These are phyloP conservation scores for Mareca strepera DNA, from an alignment of 2,797 vertebrate species.

Conservation along the genomic window DNA sequence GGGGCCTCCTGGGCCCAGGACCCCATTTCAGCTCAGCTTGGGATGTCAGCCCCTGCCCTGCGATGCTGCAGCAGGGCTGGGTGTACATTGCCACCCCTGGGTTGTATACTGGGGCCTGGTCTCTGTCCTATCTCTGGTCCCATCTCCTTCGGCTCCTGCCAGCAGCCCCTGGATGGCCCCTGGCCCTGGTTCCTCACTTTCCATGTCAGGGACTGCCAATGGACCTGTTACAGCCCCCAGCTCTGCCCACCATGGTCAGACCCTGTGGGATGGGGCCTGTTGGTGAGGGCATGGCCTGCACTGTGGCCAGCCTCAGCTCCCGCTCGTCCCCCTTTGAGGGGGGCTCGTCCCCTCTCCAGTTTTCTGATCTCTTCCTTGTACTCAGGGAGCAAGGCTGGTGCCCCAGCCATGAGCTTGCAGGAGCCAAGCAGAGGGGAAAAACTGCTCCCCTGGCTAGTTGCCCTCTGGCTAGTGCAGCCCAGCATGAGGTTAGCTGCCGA, in stretches of 20 bases:
- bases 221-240: neutral
- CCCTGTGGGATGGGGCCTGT: neutral
- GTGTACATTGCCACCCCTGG: rapidly evolving
- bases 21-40: neutral
- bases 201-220: neutral
- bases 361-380: rapidly evolving
- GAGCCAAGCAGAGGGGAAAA: neutral
- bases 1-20: neutral
- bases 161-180: neutral
- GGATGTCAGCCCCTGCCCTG: neutral
- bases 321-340: neutral
- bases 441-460: neutral
- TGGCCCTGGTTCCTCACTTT: neutral
- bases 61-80: neutral
- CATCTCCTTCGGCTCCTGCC: neutral
- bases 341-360: neutral
- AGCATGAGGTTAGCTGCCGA: neutral
- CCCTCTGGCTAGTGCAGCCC: neutral
- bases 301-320: neutral
- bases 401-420: neutral
- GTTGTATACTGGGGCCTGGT: rapidly evolving
- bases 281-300: rapidly evolving
- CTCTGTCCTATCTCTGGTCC: neutral
- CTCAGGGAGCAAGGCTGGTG: neutral
- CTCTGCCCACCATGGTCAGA: neutral